A percentile compares a stretch with the other conserved stretches of the same genome.
These are phyloP conservation scores for Falco punctatus DNA, from an alignment of 2,113 vertebrate genomes.

Conservation along the genomic window DNA sequence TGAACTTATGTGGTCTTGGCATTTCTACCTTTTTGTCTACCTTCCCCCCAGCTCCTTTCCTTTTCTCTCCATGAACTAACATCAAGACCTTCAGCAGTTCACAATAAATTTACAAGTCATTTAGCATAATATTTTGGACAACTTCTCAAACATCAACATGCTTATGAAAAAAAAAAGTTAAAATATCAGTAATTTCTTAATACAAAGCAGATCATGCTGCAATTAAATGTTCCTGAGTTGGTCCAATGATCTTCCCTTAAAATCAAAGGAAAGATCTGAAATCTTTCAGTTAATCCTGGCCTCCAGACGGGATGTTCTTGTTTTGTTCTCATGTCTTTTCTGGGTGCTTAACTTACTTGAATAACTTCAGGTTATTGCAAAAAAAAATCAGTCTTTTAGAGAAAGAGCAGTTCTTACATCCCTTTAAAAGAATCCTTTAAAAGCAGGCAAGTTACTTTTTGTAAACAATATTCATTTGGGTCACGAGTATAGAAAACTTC, in stretches of 20 bases:
- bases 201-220: not conserved
- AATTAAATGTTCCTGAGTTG: not conserved
- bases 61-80: not conserved
- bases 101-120: not conserved
- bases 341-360: not conserved
- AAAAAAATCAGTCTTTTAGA: not conserved
- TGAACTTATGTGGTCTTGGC: not conserved
- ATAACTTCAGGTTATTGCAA: not conserved
- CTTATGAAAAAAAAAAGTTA: no score
- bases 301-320: not conserved
- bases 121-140: not conserved
- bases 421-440: not conserved
- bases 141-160: not conserved
- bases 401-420: not conserved
- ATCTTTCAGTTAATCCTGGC: not conserved
- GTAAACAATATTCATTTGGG: not conserved
- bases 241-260: not conserved
- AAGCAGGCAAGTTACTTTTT: not conserved
- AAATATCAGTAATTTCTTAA: not conserved
- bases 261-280: not conserved
- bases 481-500: not conserved
- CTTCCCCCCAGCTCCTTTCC: not conserved
- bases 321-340: not conserved
- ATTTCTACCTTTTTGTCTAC: not conserved
- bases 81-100: not conserved